phyloP scores from a whole-genome alignment of 2,797 vertebrate genomes.

The Atherinosoma microstoma region DNA sequence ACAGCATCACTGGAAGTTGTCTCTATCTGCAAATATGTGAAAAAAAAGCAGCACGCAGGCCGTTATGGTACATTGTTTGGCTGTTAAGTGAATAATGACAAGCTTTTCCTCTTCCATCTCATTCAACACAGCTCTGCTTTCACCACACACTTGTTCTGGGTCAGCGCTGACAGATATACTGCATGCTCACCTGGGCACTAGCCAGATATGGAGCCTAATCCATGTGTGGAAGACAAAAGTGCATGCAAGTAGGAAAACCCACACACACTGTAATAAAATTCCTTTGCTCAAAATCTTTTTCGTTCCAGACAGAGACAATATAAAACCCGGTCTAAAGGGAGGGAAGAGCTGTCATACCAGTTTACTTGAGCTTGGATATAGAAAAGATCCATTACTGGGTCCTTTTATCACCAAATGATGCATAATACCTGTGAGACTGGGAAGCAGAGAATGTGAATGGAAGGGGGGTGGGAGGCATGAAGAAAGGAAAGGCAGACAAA shows the following conservation, averaged over 20 bases:
- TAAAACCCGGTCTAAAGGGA: conserved; percentile 48
- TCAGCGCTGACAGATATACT: conserved; percentile 33
- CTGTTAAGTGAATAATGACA: conserved; percentile 45
- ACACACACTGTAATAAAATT: conserved; percentile 58
- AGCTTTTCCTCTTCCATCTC: conserved; percentile 11
- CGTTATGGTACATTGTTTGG: conserved; percentile 32
- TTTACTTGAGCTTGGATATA: conserved; percentile 65
- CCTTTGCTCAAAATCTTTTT: conserved; percentile 63
- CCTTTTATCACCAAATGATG: conserved; percentile 73
- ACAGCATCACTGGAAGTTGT: conserved; percentile 5
- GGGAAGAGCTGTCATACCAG: conserved; percentile 72
- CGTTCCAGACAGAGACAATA: conserved; percentile 56
- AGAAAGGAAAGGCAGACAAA: conserved; percentile 51
- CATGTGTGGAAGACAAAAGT: conserved; percentile 14
- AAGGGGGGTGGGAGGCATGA: not conserved
- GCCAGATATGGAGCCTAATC: conserved; percentile 47
- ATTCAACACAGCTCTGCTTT: conserved; percentile 24
- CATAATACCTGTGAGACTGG: conserved; percentile 68
- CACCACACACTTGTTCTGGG: conserved; percentile 17
- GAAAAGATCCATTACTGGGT: conserved; percentile 74
- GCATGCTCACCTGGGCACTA: conserved; percentile 42
- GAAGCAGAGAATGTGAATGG: conserved; percentile 16
- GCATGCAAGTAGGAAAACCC: not conserved
- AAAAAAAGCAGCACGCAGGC: conserved; percentile 1
- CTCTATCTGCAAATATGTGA: conserved; percentile 36